Base-by-base conservation (phyloP, 2,888 invertebrate genomes). In the Ornithoptera alexandrae region DNA sequence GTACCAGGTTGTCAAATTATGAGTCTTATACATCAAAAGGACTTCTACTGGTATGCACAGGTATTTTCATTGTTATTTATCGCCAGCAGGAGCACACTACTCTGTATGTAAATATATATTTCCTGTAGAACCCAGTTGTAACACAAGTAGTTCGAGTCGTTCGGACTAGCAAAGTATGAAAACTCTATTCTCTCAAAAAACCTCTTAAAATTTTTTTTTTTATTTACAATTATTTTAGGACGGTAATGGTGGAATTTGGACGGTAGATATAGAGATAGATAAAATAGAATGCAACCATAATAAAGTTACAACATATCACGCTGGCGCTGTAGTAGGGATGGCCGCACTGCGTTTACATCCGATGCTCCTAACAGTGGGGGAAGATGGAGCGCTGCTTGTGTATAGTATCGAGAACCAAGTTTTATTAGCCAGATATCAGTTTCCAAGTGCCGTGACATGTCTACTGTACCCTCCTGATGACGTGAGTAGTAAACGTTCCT, bases 161-260 rank as follows among this genome's bases (percentile, higher is more conserved):
- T 12, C 10, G 46, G 12, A 2, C 2, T 15, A 1, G 12, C 15
- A 15, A 4, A 46, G 12, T 46, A 46, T 46, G 15, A 46, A 15
- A 10, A 10, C 46, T 15, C 10, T 15, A 15, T 12, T 15, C 12
- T 46, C 2, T 46, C 15, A 2, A 15, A 46, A 46, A 15, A 46
- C 12, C 12, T 15, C 46, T 39, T 39, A 10, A 10, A 46, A 4
- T 2, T 15, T 46, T 0, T 12, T 57, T 39, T 65, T 20, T 71
- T 61, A 62, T 10, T 58, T 62, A 20, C 66, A 61, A 39, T 65
- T 0, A 18, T 71, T 24, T 63, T 39, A 97, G 97, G 98, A 98
- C 89, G 97, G 95, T 2, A 96, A 95, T 73, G 98, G 98, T 17
- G 97, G 97, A 1, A 93, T 98, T 62, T 93, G 93, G 92, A 83